Percentiles rank a stretch among this genome's conserved stretches.
phyloP scores from a whole-genome alignment of 2,797 vertebrate genomes.

The Spondyliosoma cantharus region DNA sequence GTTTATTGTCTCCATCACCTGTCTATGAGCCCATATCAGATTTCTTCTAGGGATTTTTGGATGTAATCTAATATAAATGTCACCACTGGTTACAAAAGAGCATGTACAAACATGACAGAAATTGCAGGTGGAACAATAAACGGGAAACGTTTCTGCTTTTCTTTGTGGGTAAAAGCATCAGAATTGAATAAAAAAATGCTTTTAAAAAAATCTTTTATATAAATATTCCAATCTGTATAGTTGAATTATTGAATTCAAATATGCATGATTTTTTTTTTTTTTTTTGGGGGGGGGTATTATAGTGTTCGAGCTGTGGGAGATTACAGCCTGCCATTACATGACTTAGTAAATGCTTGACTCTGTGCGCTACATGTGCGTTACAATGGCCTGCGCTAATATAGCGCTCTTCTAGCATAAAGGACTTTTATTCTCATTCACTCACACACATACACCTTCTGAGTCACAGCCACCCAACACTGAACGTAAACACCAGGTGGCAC shows the following conservation, averaged over 20 bases:
- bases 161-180: background rate
- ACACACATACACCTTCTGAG: background rate
- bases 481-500: slow-evolving; percentile 57
- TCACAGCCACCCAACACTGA: background rate
- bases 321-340: background rate
- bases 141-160: background rate
- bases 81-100: background rate
- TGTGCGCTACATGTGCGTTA: background rate
- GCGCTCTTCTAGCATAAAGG: background rate
- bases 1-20: background rate
- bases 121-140: background rate
- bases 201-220: background rate
- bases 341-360: background rate
- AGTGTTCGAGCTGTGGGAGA: background rate
- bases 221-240: background rate
- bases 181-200: background rate
- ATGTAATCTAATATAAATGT: background rate
- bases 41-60: background rate
- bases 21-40: background rate
- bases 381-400: background rate
- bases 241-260: no score
- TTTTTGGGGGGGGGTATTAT: background rate
- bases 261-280: background rate
- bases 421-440: background rate
- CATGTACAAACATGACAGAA: background rate